These are phyloP conservation scores for Sebastes wilsoni DNA, from an alignment of 2,797 vertebrate species.

Conservation along the genomic window DNA sequence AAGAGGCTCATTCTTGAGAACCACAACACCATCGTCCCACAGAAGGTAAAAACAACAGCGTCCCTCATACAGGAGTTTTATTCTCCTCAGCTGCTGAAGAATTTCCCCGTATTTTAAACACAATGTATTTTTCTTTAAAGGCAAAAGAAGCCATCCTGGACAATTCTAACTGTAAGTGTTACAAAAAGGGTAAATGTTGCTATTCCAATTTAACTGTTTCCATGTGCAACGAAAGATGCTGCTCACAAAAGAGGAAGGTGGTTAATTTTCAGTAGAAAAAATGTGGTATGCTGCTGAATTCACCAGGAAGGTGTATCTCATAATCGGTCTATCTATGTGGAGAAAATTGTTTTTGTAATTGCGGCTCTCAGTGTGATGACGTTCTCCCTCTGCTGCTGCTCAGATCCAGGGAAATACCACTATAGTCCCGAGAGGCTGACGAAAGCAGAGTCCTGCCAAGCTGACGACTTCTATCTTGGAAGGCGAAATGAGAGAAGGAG, in stretches of 20 bases:
- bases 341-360: conserved; percentile 43
- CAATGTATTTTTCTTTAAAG: conserved; percentile 67
- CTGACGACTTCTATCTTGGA: conserved; percentile 72
- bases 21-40: conserved; percentile 92
- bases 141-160: conserved; percentile 93
- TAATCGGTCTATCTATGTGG: neutral
- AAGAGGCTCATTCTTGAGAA: conserved; percentile 98
- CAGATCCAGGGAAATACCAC: conserved; percentile 88
- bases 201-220: conserved; percentile 21
- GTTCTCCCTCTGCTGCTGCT: neutral
- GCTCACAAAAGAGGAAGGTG: conserved; percentile 8
- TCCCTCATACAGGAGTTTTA: neutral
- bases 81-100: neutral
- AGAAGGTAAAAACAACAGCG: conserved; percentile 83
- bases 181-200: neutral
- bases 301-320: conserved; percentile 4
- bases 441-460: conserved; percentile 84
- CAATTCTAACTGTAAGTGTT: conserved; percentile 90
- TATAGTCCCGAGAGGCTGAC: conserved; percentile 91
- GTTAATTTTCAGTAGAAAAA: conserved; percentile 32
- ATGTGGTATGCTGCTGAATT: conserved; percentile 18
- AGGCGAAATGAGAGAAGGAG: conserved; percentile 85
- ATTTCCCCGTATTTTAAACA: neutral
- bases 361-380: conserved; percentile 22
- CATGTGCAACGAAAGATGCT: conserved; percentile 41